These are phyloP conservation scores for Nycticebus coucang DNA, from an alignment of 2,113 vertebrate genomes.

Conservation along the genomic window DNA sequence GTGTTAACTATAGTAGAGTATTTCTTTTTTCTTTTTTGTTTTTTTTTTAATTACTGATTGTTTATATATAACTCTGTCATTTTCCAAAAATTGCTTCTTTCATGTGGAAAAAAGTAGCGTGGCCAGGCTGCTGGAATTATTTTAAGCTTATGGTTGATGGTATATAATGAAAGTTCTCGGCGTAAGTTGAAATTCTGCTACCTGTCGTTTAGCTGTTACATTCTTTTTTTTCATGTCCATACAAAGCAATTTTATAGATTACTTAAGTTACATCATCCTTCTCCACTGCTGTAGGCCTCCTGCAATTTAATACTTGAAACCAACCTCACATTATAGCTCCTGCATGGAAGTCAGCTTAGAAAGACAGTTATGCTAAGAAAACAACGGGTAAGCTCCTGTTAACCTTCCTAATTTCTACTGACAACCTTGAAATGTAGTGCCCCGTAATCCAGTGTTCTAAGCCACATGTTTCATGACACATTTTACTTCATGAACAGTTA, in stretches of 20 bases:
- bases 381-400: neutral
- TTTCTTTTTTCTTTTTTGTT: conserved; percentile 42
- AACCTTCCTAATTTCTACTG: conserved; percentile 58
- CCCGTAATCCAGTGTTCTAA: conserved; percentile 52
- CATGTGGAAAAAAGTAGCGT: conserved; percentile 73
- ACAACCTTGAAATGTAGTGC: conserved; percentile 53
- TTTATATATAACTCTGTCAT: conserved; percentile 77
- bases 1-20: conserved; percentile 65
- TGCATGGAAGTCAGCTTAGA: conserved; percentile 12
- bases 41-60: conserved; percentile 75
- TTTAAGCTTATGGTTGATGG: conserved; percentile 73
- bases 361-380: conserved; percentile 46
- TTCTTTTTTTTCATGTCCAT: conserved; percentile 33
- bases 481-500: conserved; percentile 29
- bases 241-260: conserved; percentile 2
- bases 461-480: conserved; percentile 1
- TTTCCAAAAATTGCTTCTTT: conserved; percentile 78
- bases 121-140: conserved; percentile 75
- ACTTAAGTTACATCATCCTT: conserved; percentile 40
- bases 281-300: neutral
- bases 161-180: conserved; percentile 68
- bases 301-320: conserved; percentile 39
- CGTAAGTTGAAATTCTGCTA: conserved; percentile 41
- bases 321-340: neutral
- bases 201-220: conserved; percentile 24